phyloP scores from a whole-genome alignment of 2,797 vertebrate genomes.

The Parauchenoglanis punctatus region DNA sequence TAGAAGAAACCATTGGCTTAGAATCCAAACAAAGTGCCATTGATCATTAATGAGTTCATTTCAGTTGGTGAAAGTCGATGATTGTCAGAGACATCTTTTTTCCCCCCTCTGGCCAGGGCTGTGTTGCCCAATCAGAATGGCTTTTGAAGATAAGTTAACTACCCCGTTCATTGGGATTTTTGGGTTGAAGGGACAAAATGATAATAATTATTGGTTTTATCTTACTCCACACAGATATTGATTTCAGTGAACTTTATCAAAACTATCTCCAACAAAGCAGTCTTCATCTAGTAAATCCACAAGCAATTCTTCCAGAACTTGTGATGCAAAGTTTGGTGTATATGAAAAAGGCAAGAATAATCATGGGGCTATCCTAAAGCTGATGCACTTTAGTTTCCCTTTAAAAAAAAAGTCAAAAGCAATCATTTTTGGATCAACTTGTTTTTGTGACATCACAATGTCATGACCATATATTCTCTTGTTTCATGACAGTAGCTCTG shows the following conservation, averaged over 20 bases:
- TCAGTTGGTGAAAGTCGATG: constrained; percentile 71
- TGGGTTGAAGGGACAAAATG: constrained; percentile 29
- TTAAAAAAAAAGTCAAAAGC: constrained; percentile 15
- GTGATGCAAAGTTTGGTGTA: constrained; percentile 21
- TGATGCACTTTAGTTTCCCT: constrained; percentile 20
- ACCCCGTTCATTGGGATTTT: constrained; percentile 20
- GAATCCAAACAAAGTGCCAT: constrained; percentile 75
- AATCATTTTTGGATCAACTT: constrained; percentile 19
- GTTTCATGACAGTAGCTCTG: constrained; percentile 31
- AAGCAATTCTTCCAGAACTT: constrained; percentile 41
- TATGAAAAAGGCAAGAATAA: constrained; percentile 49
- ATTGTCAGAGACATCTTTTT: constrained; percentile 79
- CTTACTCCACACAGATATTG: constrained; percentile 29
- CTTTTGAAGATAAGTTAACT: constrained; percentile 75
- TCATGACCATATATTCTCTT: constrained; percentile 10
- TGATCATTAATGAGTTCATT: constrained; percentile 66
- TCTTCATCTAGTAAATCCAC: constrained; percentile 29
- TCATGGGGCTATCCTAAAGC: constrained; percentile 28
- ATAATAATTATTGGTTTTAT: constrained; percentile 17
- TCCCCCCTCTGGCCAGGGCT: constrained; percentile 61
- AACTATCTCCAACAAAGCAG: constrained; percentile 37
- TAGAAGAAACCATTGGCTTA: constrained; percentile 57
- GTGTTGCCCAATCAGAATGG: constrained; percentile 68
- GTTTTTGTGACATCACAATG: constrained; percentile 34
- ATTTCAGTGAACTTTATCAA: constrained; percentile 32